Evolutionary conservation across 2,113 vertebrate genomes (phyloP).

Genomic region (Bombycilla garrulus): DNA sequence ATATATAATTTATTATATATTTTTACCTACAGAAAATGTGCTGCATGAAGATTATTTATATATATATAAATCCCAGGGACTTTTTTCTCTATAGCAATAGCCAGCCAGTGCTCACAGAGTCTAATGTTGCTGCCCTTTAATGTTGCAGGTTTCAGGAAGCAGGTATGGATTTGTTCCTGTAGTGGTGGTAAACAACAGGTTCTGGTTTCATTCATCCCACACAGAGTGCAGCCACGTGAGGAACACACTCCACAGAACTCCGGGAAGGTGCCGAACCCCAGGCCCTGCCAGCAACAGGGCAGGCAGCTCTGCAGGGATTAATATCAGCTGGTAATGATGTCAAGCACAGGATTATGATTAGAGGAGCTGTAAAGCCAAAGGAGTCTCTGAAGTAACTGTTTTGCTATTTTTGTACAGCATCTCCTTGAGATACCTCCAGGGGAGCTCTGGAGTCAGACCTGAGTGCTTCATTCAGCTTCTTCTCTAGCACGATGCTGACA

Average conservation of each 20-base stretch:
- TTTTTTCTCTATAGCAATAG: neutral
- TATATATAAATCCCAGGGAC: neutral
- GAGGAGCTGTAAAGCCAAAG: neutral
- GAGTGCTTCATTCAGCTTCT: neutral
- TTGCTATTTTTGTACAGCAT: neutral
- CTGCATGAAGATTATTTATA: neutral
- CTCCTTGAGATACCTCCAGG: neutral
- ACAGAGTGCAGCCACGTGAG: neutral
- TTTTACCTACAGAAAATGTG: neutral
- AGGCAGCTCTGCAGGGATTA: neutral
- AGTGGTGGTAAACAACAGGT: neutral
- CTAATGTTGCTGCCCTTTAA: neutral
- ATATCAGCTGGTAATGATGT: neutral
- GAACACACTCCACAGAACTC: rapidly evolving
- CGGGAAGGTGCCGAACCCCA: neutral
- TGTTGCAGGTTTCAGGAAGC: neutral
- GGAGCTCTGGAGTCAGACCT: neutral
- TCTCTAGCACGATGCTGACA: neutral
- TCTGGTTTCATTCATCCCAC: neutral
- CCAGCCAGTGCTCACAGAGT: neutral
- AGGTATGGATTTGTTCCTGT: neutral
- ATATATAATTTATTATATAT: neutral
- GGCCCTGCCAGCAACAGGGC: neutral
- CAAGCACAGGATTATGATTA: neutral
- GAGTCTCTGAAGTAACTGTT: neutral